Base-by-base conservation (phyloP, 2,797 vertebrate species). In the Uromys caudimaculatus region DNA sequence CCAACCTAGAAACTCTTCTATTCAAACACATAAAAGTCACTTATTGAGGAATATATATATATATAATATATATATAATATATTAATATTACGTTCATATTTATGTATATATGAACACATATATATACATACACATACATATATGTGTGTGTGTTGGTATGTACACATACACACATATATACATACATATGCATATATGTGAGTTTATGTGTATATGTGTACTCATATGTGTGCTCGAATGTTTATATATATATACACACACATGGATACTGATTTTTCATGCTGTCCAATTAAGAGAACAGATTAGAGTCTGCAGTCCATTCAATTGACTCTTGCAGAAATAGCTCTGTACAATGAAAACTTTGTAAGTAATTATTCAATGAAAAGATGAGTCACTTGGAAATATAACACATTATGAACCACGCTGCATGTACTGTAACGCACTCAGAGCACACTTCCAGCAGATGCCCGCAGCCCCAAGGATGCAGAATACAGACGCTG, bases 11-110 rank as follows among this genome's bases (percentile, higher is more conserved):
- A 94, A 78, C 13, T 78, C 91, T 50, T 89, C 11, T 47, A 78
- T 85, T 93, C 93, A 93, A 95, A 90, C 91, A 60, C n/a, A 94
- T 93, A 91, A 95, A 97, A 93, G 67, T 90, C 86, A 91, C 60
- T 27, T 77, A 94, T 95, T 83, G 35, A n/a, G 82, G 41, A 64
- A 69, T 19, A 7, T 6, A 44, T 21, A 38, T 75, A 60, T 12
- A 1, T 16, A 27, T 50, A 21, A n/a, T 29, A 11, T 23, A 17
- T 3, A 12, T 23, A 3, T n/a, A n/a, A n/a, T n/a, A n/a, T n/a
- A n/a, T n/a, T n/a, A n/a, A n/a, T n/a, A n/a, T n/a, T n/a, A n/a
- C 5, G 41, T 58, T 27, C 7, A 83, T 83, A 64, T n/a, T 3
- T n/a, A 12, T 69, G 67, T n/a, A 35, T 69, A 69, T 32, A 64